Conservation (phyloP, 2,888 invertebrate species). For the Lissocephala sabroskyi region DNA sequence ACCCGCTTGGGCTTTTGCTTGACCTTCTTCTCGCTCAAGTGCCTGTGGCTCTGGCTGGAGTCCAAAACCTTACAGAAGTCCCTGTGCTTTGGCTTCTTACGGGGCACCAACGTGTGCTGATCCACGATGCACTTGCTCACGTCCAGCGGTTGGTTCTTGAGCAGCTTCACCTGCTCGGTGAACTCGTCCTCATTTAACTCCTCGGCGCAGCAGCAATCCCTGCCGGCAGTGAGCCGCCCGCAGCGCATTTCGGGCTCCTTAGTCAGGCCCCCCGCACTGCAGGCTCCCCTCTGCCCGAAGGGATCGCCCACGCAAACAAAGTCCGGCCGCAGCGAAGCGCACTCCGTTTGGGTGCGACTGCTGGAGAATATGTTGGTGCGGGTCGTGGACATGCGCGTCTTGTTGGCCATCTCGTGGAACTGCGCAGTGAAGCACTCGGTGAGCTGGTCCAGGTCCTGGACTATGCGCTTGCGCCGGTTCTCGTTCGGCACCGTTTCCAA, state of each 20-base stretch:
- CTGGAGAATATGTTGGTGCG: conserved; percentile 20
- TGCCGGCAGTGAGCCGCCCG: neutral
- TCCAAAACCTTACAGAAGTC: no score
- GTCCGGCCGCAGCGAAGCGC: neutral
- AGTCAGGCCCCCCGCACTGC: no score
- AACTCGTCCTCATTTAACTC: no score
- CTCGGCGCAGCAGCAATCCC: neutral
- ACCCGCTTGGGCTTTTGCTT: neutral
- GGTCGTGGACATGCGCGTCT: conserved; percentile 19
- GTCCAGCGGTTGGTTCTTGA: neutral
- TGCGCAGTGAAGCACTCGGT: conserved; percentile 18
- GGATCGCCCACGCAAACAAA: conserved; percentile 7
- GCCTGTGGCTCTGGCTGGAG: neutral
- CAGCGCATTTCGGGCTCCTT: no score
- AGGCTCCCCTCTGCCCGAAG: neutral
- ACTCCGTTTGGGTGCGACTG: neutral
- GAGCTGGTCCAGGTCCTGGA: conserved; percentile 30
- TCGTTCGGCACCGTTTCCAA: neutral
- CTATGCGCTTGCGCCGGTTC: conserved; percentile 5
- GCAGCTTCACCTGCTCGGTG: neutral
- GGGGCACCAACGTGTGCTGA: neutral
- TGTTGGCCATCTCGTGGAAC: conserved; percentile 32
- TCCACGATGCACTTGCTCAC: neutral
- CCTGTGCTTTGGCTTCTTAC: no score
- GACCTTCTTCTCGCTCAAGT: neutral